phyloP scores from a whole-genome alignment of 92 coral and sea anemone genomes.

The Actinernus sp. region DNA sequence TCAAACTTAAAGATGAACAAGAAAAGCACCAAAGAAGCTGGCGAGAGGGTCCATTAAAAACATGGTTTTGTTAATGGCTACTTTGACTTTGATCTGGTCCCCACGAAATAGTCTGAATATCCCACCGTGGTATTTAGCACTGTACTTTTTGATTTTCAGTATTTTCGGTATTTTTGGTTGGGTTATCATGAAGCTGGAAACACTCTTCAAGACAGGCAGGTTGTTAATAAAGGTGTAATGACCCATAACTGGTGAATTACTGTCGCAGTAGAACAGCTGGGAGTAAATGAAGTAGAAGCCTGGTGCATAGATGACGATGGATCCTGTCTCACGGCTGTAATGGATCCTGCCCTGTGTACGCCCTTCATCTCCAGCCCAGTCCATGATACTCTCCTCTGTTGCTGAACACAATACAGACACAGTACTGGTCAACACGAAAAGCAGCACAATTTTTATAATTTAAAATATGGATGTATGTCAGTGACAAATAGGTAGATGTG shows the following conservation, averaged over 20 bases:
- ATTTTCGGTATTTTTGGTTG: no score
- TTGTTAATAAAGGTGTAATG: conserved; percentile 74
- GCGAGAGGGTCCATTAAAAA: conserved; percentile 56
- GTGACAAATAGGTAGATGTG: no score
- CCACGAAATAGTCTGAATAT: conserved; percentile 71
- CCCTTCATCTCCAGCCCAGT: no score
- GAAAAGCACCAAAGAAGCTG: conserved; percentile 82
- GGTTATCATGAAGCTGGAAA: conserved; percentile 80
- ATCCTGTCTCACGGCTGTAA: conserved; percentile 79
- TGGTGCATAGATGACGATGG: conserved; percentile 67
- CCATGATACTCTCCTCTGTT: no score
- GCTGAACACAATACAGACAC: no score
- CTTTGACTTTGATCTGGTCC: conserved; percentile 73
- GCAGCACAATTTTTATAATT: no score
- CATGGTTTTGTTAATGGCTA: conserved; percentile 46
- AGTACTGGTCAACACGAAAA: no score
- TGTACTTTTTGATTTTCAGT: conserved; percentile 37
- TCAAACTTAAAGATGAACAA: conserved; percentile 74
- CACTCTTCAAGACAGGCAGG: conserved; percentile 64
- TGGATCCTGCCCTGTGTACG: conserved; percentile 66
- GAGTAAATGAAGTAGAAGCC: conserved; percentile 93
- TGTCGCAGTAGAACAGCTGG: conserved; percentile 93
- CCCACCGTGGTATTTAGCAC: conserved; percentile 93
- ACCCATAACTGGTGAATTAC: conserved; percentile 61
- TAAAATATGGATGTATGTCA: no score